Percentiles rank a stretch among this genome's conserved stretches.
These are phyloP conservation scores for Lophotriccus pileatus DNA, from an alignment of 2,797 vertebrate species.

Conservation along the genomic window DNA sequence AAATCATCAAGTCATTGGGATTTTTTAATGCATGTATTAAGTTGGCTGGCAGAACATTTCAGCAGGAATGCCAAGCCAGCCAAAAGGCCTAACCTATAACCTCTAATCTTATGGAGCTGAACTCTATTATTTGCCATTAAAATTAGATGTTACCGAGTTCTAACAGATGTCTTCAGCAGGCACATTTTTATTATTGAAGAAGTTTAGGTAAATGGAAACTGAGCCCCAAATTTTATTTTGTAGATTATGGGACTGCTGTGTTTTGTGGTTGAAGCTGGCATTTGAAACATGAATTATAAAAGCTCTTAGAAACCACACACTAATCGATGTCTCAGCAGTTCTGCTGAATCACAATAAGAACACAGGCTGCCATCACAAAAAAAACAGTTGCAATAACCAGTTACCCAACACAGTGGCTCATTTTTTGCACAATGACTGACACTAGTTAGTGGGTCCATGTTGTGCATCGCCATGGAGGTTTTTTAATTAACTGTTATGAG, in stretches of 20 bases:
- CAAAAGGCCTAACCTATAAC: slow-evolving; percentile 73
- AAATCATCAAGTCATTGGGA: slow-evolving; percentile 47
- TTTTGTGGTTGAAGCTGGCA: slow-evolving; percentile 62
- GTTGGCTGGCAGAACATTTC: slow-evolving; percentile 71
- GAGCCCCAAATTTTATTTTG: slow-evolving; percentile 75
- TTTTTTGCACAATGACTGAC: slow-evolving; percentile 47
- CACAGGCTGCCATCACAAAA: slow-evolving; percentile 14
- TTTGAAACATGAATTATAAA: slow-evolving; percentile 74
- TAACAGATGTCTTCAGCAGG: slow-evolving; percentile 80
- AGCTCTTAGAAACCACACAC: slow-evolving; percentile 60
- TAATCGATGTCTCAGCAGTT: slow-evolving; percentile 73
- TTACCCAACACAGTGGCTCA: not conserved
- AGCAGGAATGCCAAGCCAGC: slow-evolving; percentile 66
- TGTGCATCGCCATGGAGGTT: slow-evolving; percentile 49
- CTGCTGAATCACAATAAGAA: slow-evolving; percentile 65
- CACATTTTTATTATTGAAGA: slow-evolving; percentile 72
- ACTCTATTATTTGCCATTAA: slow-evolving; percentile 81
- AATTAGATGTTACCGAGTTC: slow-evolving; percentile 79
- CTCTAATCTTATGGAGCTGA: slow-evolving; percentile 80
- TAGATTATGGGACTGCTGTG: slow-evolving; percentile 66
- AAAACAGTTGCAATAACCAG: not conserved
- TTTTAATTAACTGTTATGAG: slow-evolving; percentile 60
- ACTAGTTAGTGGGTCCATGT: slow-evolving; percentile 37
- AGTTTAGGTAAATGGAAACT: slow-evolving; percentile 79
- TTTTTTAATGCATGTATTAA: slow-evolving; percentile 67